Evolutionary conservation across 2,888 invertebrate genomes (phyloP), one percentile per base, ranked within the genome.

Genomic region (Drosophila fungiperda): DNA sequence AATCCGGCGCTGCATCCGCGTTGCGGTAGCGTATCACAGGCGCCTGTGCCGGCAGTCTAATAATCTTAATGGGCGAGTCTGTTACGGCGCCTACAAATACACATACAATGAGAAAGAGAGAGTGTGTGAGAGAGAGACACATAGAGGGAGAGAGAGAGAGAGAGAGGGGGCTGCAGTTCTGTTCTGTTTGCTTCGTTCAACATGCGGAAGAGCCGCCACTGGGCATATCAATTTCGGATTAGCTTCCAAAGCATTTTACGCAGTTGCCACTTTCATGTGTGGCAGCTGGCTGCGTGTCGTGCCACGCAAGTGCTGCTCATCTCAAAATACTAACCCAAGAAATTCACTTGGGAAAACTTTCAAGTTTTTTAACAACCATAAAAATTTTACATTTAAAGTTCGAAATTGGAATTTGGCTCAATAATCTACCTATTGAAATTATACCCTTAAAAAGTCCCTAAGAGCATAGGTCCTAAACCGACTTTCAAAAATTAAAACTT

Each of bases 61-160:
- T 92, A 40, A 92, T 88, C 87, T 92, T 92, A 26, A 92, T 92
- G 54, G 92, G 92, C 8, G 92, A 92, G 69, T 92, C 92, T 64
- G 90, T 91, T 5, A 88, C 87, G 73, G 80, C 89, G 68, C 78
- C 87, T 88, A 35, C 32, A 67, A 55, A 52, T 23, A 55, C 23
- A 40, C 8, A 58, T 8, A 45, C 12, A 26, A 45, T 45, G 45
- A 8, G 23, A 45, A 15, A 45, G 45, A 45, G 45, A 23, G 20
- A 23, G 8, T 23, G 7, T 15, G 20, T 45, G 12, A 15, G 35
- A 3, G 49, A 0, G 52, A 48, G 23, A 5, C 26, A 60, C 20
- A 29, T 1, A 40, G n/a, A 2, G 26, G 12, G 33, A 29, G 6
- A 36, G 23, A 32, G n/a, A 35, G 26, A 17, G 29, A 17, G 61